phyloP scores from a whole-genome alignment of 2,888 invertebrate genomes.

The Brenthis daphne region DNA sequence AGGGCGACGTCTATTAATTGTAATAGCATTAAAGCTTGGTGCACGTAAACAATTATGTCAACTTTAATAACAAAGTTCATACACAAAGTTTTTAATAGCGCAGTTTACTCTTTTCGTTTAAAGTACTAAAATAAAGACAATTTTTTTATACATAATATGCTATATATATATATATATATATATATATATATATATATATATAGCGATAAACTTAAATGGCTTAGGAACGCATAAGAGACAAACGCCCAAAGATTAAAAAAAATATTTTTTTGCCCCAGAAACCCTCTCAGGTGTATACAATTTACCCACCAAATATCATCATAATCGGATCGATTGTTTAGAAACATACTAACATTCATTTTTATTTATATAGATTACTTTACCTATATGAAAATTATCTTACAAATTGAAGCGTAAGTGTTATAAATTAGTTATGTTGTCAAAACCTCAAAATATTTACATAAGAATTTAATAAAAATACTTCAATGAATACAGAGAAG shows the following conservation, averaged over 20 bases:
- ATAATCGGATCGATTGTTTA: no score
- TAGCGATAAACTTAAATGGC: background rate
- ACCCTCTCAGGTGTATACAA: no score
- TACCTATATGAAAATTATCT: no score
- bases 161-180: background rate
- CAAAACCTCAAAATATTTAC: slow-evolving; percentile 3
- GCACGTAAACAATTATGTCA: slow-evolving; percentile 36
- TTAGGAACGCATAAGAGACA: background rate
- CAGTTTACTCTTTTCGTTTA: slow-evolving; percentile 36
- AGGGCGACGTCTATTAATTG: slow-evolving; percentile 34
- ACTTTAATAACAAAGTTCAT: slow-evolving; percentile 40
- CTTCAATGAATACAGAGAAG: slow-evolving; percentile 1
- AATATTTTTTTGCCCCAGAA: no score
- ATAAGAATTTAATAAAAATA: slow-evolving; percentile 2
- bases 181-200: background rate
- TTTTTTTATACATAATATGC: background rate
- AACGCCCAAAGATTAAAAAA: no score
- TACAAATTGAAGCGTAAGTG: no score
- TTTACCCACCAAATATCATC: no score
- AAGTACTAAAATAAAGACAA: slow-evolving; percentile 26
- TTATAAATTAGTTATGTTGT: no score
- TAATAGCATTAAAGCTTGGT: slow-evolving; percentile 36
- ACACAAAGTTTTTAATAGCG: slow-evolving; percentile 42
- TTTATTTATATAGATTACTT: no score
- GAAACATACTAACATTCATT: no score